A percentile compares a stretch with the other conserved stretches of the same genome.
Evolutionary conservation across 2,797 vertebrate genomes (phyloP).

Genomic region (Avahi laniger): DNA sequence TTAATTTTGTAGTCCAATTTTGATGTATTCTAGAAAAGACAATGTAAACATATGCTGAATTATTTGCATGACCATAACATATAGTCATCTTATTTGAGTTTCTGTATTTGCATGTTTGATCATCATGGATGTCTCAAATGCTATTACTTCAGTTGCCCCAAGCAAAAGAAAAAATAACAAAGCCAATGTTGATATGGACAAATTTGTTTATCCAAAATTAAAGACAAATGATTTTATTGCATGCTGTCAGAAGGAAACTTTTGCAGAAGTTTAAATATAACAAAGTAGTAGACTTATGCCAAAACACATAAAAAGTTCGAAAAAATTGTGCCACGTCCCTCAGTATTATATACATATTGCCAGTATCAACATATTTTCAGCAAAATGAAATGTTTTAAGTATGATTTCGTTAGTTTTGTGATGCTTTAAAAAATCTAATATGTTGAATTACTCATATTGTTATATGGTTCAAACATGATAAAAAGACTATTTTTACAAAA

Average conservation of each 20-base stretch:
- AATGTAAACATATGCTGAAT: background rate
- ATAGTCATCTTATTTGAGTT: background rate
- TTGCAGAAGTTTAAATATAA: background rate
- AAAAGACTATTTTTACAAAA: background rate
- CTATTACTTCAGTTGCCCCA: background rate
- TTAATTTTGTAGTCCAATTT: background rate
- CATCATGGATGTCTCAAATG: background rate
- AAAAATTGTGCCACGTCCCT: background rate
- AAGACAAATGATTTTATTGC: background rate
- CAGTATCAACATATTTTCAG: background rate
- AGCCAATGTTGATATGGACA: background rate
- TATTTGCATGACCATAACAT: background rate
- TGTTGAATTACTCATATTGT: background rate
- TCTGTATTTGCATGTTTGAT: background rate
- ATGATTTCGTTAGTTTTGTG: background rate
- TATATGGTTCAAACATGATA: background rate
- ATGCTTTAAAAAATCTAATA: background rate
- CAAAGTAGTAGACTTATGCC: background rate
- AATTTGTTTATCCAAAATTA: background rate
- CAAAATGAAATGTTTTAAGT: background rate
- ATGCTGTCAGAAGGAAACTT: background rate
- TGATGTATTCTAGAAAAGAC: background rate
- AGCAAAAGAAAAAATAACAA: background rate
- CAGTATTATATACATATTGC: background rate
- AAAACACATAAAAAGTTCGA: background rate